Conservation (phyloP, 1,140 invertebrate genomes). For the Arctopsyche grandis region DNA sequence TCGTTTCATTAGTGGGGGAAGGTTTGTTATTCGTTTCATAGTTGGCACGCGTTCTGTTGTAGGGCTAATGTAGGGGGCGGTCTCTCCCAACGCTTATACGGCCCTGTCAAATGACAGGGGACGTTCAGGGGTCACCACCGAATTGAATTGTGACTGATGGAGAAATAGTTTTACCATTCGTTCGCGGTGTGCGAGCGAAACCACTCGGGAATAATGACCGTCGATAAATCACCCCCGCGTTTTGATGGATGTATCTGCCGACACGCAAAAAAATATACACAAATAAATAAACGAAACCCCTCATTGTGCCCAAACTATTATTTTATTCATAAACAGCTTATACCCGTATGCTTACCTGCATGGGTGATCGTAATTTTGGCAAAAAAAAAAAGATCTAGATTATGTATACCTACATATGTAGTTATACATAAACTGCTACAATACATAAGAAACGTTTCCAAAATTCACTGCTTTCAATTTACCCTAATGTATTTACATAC, state of each 20-base stretch:
- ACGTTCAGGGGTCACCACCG: not conserved
- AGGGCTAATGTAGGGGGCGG: not conserved
- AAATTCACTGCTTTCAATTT: no score
- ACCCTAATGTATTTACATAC: no score
- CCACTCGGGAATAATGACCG: conserved; percentile 26
- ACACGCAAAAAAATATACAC: not conserved
- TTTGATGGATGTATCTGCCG: conserved; percentile 31
- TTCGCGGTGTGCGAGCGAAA: not conserved
- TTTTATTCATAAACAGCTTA: no score
- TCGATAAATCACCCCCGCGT: conserved; percentile 27
- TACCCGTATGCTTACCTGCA: no score
- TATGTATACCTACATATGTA: no score
- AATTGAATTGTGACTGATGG: conserved; percentile 35
- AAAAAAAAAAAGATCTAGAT: no score
- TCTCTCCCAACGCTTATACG: not conserved
- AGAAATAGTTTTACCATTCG: not conserved
- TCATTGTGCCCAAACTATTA: no score
- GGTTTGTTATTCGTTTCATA: not conserved
- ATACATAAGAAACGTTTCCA: no score
- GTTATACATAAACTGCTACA: no score
- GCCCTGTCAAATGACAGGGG: conserved; percentile 10
- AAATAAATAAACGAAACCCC: no score
- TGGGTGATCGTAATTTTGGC: no score
- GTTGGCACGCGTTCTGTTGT: not conserved
- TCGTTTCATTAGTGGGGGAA: no score